These are phyloP conservation scores for Coregonus clupeaformis DNA, from an alignment of 2,113 vertebrate species.

Conservation along the genomic window DNA sequence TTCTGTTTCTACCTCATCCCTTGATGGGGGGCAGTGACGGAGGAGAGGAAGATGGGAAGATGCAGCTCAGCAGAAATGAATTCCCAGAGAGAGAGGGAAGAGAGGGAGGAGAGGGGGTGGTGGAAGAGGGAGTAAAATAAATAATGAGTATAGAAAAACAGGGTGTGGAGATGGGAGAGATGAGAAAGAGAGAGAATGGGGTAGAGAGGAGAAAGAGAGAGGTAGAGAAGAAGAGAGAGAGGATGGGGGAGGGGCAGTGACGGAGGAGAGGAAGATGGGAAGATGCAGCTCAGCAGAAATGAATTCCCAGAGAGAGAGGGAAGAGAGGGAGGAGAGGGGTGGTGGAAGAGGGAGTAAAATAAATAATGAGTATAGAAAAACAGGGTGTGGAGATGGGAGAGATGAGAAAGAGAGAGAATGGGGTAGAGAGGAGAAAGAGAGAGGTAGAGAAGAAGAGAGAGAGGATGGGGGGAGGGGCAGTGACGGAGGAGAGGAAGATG, in stretches of 20 bases:
- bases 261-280: constrained; percentile 20
- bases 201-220: neutral
- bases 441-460: no score
- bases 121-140: neutral
- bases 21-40: constrained; percentile 11
- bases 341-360: neutral
- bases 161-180: neutral
- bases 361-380: constrained; percentile 24
- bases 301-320: constrained; percentile 14
- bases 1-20: constrained; percentile 36
- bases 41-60: constrained; percentile 43
- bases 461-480: neutral
- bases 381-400: neutral
- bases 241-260: neutral
- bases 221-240: no score
- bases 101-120: neutral
- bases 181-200: neutral
- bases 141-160: constrained; percentile 24
- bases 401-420: neutral
- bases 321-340: neutral
- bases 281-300: constrained; percentile 42
- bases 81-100: constrained; percentile 13
- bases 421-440: neutral
- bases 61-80: constrained; percentile 37
- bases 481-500: constrained; percentile 35